phyloP scores from a whole-genome alignment of 2,888 invertebrate genomes.

The Cabera pusaria region DNA sequence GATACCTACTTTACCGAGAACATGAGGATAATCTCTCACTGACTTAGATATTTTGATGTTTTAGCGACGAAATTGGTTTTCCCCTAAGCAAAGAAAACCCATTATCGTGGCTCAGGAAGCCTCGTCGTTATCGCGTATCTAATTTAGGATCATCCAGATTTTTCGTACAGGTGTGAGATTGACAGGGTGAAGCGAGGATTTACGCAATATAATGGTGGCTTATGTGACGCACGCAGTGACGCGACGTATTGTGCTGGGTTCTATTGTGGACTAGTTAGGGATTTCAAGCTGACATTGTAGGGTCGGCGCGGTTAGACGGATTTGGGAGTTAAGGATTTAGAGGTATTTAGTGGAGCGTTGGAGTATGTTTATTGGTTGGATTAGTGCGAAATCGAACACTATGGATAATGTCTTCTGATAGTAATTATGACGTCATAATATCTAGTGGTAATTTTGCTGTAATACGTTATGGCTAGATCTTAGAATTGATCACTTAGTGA shows the following conservation, averaged over 20 bases:
- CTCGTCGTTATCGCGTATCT: constrained; percentile 63
- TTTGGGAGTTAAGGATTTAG: constrained; percentile 24
- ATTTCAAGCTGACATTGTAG: constrained; percentile 34
- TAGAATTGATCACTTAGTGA: too few species aligned
- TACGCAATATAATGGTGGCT: constrained; percentile 50
- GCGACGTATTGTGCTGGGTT: constrained; percentile 26
- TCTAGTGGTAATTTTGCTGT: too few species aligned
- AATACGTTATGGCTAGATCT: too few species aligned
- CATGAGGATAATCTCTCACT: constrained; percentile 62
- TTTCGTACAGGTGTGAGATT: constrained; percentile 60
- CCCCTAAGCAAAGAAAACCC: constrained; percentile 64
- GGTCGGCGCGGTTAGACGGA: constrained; percentile 32
- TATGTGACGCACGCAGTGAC: constrained; percentile 38
- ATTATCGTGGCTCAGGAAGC: constrained; percentile 57
- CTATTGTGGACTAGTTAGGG: constrained; percentile 27
- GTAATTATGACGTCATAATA: too few species aligned
- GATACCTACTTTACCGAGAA: constrained; percentile 57
- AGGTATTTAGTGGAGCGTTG: constrained; percentile 16
- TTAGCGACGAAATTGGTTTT: constrained; percentile 70
- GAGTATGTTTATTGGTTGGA: constrained; percentile 8
- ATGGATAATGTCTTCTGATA: too few species aligned
- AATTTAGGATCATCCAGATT: constrained; percentile 71
- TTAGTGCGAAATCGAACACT: constrained; percentile 3
- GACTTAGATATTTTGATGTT: constrained; percentile 72
- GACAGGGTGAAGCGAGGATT: constrained; percentile 56